Evolutionary conservation across 2,888 invertebrate genomes (phyloP).

Genomic region (Anarsia innoxiella): DNA sequence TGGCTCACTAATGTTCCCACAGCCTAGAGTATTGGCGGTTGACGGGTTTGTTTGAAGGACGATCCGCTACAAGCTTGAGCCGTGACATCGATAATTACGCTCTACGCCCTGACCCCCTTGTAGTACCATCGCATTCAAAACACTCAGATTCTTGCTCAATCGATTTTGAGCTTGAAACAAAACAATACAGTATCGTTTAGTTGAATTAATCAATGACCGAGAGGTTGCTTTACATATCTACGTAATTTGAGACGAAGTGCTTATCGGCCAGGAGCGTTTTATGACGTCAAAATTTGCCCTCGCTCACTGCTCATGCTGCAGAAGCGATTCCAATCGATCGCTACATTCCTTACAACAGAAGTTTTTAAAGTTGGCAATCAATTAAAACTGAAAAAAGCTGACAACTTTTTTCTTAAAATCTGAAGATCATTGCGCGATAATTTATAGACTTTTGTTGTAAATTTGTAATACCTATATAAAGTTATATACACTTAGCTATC

Average conservation of each 20-base stretch:
- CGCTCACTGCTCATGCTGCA: neutral
- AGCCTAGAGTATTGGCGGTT: conserved; percentile 11
- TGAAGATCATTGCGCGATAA: neutral
- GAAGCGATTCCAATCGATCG: neutral
- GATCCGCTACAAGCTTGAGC: conserved; percentile 30
- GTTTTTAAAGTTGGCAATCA: too few species aligned
- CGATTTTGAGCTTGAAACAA: too few species aligned
- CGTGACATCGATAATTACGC: conserved; percentile 64
- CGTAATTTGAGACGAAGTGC: neutral
- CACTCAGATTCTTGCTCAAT: conserved; percentile 3
- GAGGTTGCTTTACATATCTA: neutral
- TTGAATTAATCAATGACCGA: neutral
- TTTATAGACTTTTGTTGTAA: neutral
- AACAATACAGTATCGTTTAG: neutral
- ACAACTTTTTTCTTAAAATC: neutral
- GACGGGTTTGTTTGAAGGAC: conserved; percentile 39
- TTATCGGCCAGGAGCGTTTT: neutral
- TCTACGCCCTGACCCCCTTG: conserved; percentile 50
- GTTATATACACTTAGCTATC: neutral
- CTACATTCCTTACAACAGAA: too few species aligned
- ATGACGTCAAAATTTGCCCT: neutral
- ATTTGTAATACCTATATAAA: neutral
- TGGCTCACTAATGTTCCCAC: conserved; percentile 9
- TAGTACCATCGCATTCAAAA: conserved; percentile 24
- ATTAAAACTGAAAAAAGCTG: neutral